These are phyloP conservation scores for Phortica okadai DNA, from an alignment of 2,888 invertebrate genomes.

Conservation along the genomic window DNA sequence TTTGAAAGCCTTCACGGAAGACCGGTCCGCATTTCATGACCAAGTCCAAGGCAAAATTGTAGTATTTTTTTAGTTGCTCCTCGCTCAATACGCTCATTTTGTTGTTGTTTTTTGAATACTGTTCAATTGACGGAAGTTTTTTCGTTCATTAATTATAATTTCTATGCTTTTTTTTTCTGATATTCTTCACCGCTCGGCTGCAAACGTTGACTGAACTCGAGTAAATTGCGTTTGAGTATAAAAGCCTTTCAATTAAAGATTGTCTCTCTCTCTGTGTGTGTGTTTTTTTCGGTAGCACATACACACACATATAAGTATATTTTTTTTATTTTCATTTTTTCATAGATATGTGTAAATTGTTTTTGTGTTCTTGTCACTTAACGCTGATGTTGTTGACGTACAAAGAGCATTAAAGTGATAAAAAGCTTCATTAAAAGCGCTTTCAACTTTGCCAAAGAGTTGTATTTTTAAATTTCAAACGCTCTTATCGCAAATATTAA, in stretches of 20 bases:
- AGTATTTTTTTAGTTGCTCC: constrained; percentile 66
- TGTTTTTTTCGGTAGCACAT: neutral
- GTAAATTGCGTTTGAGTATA: constrained; percentile 7
- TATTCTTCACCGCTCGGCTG: neutral
- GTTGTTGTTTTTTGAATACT: neutral
- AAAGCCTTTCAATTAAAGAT: neutral
- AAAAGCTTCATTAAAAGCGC: constrained; percentile 21
- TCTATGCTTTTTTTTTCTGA: neutral
- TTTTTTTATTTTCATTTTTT: neutral
- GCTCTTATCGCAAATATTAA: too few species aligned
- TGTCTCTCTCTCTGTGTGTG: neutral
- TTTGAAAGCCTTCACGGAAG: constrained; percentile 70
- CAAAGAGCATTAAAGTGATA: constrained; percentile 4
- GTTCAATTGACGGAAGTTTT: constrained; percentile 1
- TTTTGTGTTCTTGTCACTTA: too few species aligned
- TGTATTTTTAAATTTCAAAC: neutral
- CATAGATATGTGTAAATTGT: too few species aligned
- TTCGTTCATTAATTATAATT: neutral
- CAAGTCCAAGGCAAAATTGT: constrained; percentile 68
- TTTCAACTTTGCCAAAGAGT: constrained; percentile 14
- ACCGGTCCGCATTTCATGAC: constrained; percentile 73
- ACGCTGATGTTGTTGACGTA: neutral
- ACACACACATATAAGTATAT: neutral
- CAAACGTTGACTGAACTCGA: constrained; percentile 9
- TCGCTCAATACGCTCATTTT: constrained; percentile 51